Percentiles rank a stretch among this genome's conserved stretches.
These are phyloP conservation scores for Ceratosolen fusciceps DNA, from an alignment of 1,140 invertebrate genomes.

Conservation along the genomic window DNA sequence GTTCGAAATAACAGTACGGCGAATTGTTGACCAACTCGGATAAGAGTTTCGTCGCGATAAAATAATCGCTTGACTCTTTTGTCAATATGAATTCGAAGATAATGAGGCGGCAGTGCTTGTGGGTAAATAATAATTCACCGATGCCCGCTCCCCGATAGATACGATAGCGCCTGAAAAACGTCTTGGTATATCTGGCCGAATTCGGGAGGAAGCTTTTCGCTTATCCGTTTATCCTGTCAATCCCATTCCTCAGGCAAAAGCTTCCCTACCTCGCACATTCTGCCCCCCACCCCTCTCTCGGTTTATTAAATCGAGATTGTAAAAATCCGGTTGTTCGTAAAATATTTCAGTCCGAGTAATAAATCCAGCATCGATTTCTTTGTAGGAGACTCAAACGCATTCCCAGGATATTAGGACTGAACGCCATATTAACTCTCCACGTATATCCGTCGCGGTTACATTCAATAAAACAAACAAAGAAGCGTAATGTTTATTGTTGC, in stretches of 20 bases:
- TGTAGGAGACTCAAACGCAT: too few relatives aligned
- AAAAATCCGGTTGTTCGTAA: too few relatives aligned
- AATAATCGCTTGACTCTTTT: conserved; percentile 29
- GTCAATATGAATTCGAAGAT: conserved; percentile 31
- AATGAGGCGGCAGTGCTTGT: not conserved
- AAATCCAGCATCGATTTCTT: too few relatives aligned
- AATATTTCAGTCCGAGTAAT: too few relatives aligned
- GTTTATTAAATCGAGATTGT: too few relatives aligned
- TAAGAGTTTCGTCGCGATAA: conserved; percentile 37
- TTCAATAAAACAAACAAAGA: too few relatives aligned
- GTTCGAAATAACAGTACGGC: not conserved
- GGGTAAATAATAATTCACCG: conserved; percentile 26
- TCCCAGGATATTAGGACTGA: too few relatives aligned
- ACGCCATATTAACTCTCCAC: too few relatives aligned
- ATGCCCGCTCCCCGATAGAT: not conserved
- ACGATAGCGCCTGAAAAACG: not conserved
- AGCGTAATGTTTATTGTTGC: too few relatives aligned
- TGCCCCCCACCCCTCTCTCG: too few relatives aligned
- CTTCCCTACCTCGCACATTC: too few relatives aligned
- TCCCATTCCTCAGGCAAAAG: not conserved
- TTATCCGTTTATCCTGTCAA: not conserved
- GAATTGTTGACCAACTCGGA: conserved; percentile 18
- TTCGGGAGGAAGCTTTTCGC: not conserved
- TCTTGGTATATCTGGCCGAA: not conserved
- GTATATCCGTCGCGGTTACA: too few relatives aligned